Evolutionary conservation across 2,888 invertebrate species (phyloP), one percentile per base, ranked within the genome.

Genomic region (Drosophila subquinaria): DNA sequence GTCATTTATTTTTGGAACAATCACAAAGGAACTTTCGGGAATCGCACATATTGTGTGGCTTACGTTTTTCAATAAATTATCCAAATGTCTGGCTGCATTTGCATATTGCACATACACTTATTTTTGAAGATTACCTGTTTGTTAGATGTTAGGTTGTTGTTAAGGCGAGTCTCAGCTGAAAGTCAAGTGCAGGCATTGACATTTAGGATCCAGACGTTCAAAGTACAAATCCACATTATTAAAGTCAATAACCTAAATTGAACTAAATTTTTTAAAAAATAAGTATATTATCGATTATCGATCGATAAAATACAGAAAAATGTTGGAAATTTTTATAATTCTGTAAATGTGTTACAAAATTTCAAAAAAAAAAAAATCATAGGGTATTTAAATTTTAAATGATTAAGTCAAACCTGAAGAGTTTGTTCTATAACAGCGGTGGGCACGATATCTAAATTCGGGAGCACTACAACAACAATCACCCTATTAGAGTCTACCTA

Each of bases 171-270:
- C 35, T 23, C 15, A 35, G 17, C 30, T 40, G 42, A n/a, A 13
- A 61, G 48, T 45, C 55, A 48, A 69, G 20, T 74, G 71, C 70
- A 73, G 51, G 45, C 62, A 51, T 80, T 82, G 83, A 78, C 86
- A 77, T 86, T 83, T 80, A 69, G 20, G 33, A 27, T 13, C 61
- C 45, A 79, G 85, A 82, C 82, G 76, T 56, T 57, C 79, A 81
- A 79, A 72, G 75, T 82, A 59, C 73, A 68, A 57, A 30, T 8
- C 4, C 0, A 17, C 17, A 42, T 59, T n/a, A 9, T 17, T 40
- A 20, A 20, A 35, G 72, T 62, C 57, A 76, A 68, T 68, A 62
- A 9, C 52, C 78, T 23, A 15, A 40, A 13, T 35, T 57, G 27
- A 17, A 42, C 35, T 13, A n/a, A 42, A 40, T 27, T 4, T 5